phyloP scores from a whole-genome alignment of 2,113 vertebrate genomes.

The Tychaedon coryphoeus region DNA sequence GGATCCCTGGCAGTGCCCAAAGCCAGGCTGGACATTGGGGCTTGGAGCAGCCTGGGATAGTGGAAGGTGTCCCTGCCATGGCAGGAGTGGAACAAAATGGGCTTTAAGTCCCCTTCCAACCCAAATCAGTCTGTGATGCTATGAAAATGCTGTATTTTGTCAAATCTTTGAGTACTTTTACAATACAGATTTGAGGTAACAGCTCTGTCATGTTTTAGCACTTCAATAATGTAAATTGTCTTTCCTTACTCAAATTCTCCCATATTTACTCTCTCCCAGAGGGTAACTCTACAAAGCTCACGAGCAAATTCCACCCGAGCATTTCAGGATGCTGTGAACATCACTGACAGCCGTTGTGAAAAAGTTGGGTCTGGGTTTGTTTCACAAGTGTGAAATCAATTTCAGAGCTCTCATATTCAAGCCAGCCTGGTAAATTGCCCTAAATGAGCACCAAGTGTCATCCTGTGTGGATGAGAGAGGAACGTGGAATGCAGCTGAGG shows the following conservation, averaged over 20 bases:
- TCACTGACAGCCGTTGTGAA: not conserved
- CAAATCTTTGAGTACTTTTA: not conserved
- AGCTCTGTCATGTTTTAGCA: not conserved
- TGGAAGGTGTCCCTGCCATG: not conserved
- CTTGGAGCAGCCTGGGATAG: accelerated
- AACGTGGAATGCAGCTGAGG: not conserved
- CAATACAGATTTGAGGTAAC: not conserved
- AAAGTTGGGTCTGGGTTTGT: not conserved
- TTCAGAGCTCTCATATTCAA: not conserved
- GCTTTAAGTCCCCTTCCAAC: not conserved
- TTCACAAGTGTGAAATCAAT: not conserved
- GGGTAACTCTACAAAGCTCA: not conserved
- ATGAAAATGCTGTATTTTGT: not conserved
- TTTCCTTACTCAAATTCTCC: not conserved
- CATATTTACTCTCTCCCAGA: not conserved
- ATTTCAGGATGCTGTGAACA: not conserved
- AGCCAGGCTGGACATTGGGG: accelerated
- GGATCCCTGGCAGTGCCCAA: not conserved
- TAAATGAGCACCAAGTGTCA: not conserved
- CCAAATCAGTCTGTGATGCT: not conserved
- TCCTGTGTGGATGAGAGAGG: not conserved
- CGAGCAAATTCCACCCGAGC: not conserved
- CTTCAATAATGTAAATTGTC: not conserved
- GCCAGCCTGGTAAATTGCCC: not conserved
- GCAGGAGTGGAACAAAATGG: accelerated